Evolutionary conservation across 2,113 vertebrate species (phyloP), one percentile per base, ranked within the genome.

Genomic region (Mus pahari): DNA sequence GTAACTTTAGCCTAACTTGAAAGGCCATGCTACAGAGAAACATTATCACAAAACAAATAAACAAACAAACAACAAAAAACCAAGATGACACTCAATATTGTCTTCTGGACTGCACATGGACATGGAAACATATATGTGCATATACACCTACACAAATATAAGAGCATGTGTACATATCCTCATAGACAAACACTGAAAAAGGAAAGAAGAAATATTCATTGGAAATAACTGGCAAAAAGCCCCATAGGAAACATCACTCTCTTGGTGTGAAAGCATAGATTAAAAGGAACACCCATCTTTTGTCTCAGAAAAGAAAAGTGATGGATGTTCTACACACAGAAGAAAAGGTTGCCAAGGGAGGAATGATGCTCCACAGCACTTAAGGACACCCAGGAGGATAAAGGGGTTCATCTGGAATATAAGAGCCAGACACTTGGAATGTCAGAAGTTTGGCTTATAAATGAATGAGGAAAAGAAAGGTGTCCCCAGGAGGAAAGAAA

Each of bases 301-400:
- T 98, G 97, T 98, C 97, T 98, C 94, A 92, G 13, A 98, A 97
- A 97, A 78, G 83, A 79, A 42, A 98, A 86, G 55, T 70, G 96
- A 94, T 78, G 84, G 0, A 0, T 28, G 0, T 97, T 96, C 94
- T 90, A 87, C 2, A 68, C 13, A 62, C 82, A 91, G 55, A 92
- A 91, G 50, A 58, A 74, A 86, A 93, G 53, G 79, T 86, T 11
- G 20, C 48, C 60, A 86, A 33, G 64, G 58, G 81, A 33, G 77
- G 55, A 4, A 66, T 90, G 94, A 48, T 75, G 86, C 81, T 75
- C 90, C 68, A 93, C 68, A 53, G 60, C 62, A 2, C 96, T 98
- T 96, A 90, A 73, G 73, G 90, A 53, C 71, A 88, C n/a, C 78
- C 91, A 83, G 62, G 96, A 94, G n/a, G 94, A 77, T 92, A 70